These are phyloP conservation scores for Aythya baeri DNA, from an alignment of 2,113 vertebrate species.

Conservation along the genomic window DNA sequence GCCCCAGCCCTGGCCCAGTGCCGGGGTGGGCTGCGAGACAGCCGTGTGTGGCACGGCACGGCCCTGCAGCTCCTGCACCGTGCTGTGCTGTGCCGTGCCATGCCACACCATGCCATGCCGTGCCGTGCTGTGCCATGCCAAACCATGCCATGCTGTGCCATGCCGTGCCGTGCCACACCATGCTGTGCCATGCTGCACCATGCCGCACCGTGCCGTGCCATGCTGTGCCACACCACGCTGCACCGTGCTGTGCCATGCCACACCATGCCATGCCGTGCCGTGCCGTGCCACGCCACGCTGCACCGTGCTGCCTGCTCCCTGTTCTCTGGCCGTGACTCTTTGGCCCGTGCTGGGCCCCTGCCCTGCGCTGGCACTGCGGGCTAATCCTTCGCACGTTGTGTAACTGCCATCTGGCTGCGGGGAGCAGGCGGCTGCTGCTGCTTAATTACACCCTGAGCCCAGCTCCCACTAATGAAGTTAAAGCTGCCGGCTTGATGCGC, in stretches of 20 bases:
- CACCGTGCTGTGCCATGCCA: background rate
- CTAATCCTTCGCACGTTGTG: background rate
- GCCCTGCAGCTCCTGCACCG: no score
- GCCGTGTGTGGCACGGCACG: no score
- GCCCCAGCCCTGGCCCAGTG: no score
- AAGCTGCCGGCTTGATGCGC: background rate
- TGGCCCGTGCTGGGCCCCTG: background rate
- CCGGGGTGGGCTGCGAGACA: no score
- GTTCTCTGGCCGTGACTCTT: no score
- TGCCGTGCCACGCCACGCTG: background rate
- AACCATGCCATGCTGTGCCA: no score
- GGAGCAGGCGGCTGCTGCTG: background rate
- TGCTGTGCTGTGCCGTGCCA: no score
- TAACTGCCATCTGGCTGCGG: slow-evolving; percentile 3
- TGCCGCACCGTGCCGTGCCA: background rate
- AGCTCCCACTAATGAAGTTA: background rate
- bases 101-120: no score
- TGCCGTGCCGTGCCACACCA: background rate
- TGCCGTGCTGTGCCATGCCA: background rate
- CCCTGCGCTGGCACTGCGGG: background rate
- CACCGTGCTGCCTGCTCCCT: no score
- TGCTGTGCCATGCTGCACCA: background rate
- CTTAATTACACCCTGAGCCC: background rate
- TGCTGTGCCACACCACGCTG: background rate
- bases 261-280: background rate